Evolutionary conservation across 2,113 vertebrate species (phyloP), one percentile per base, ranked within the genome.

Genomic region (Montifringilla adamsi): DNA sequence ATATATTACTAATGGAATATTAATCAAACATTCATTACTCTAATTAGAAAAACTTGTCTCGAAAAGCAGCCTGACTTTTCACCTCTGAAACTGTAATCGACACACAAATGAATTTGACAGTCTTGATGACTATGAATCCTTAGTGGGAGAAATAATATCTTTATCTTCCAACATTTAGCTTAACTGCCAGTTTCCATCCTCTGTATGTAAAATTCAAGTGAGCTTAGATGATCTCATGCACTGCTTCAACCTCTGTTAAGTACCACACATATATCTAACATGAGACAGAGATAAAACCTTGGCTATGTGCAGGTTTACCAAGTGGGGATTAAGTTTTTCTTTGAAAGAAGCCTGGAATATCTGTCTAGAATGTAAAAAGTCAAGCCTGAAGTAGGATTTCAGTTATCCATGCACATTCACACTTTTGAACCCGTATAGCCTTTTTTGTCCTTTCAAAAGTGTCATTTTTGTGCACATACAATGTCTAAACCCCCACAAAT

Each of bases 11-110:
- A 79, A 87, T 60, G 58, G 76, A 89, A 85, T 94, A 94, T 87
- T 90, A 95, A 96, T 86, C 56, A 87, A 80, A 59, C 56, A 76
- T 88, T 92, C 56, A 81, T 80, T 93, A 70, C 49, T 84, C 10
- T 82, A 93, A 94, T 93, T 94, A 93, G 58, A 74, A 93, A 95
- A 94, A 52, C 31, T 62, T 69, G 37, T 55, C 50, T 94, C 49
- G 69, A 91, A 91, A 93, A 69, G 58, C 73, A 82, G 39, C 58
- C 77, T 75, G 82, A 95, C 94, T 97, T 95, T 84, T 96, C 85
- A 93, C 90, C 94, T 81, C 63, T 94, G 62, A 68, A 95, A 87
- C 68, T 47, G 24, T 31, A 89, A 88, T 9, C 93, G 80, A 94
- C 89, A 88, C 67, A 66, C 67, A 89, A 90, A 92, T 43, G 49